These are phyloP conservation scores for Aleiodes alternator DNA, from an alignment of 2,888 invertebrate species.

Conservation along the genomic window DNA sequence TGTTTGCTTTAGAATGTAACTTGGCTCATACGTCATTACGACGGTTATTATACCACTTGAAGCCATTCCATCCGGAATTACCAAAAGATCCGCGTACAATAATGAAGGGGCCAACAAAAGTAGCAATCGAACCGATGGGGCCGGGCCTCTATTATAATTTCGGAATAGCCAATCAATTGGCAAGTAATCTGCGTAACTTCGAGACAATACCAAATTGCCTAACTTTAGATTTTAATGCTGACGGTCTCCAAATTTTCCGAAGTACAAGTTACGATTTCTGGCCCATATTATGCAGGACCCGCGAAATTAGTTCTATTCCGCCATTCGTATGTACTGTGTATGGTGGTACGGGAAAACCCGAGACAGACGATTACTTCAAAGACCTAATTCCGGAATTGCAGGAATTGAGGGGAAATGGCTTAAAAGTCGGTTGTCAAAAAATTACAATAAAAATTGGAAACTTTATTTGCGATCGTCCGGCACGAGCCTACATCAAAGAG, in stretches of 20 bases:
- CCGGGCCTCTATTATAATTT: background rate
- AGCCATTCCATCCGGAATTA: background rate
- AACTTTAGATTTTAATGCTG: slow-evolving; percentile 2
- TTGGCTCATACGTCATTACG: too few relatives aligned
- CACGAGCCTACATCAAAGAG: background rate
- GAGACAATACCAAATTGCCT: background rate
- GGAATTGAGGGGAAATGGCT: background rate
- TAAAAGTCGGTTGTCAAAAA: background rate
- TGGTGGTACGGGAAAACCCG: background rate
- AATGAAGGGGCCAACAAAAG: background rate
- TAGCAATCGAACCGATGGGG: background rate
- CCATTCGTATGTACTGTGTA: slow-evolving; percentile 1
- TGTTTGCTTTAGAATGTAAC: too few relatives aligned
- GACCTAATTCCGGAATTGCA: background rate
- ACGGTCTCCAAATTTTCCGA: background rate
- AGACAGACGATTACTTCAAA: background rate
- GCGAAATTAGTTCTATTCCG: background rate
- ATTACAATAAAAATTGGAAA: background rate
- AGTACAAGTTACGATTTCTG: background rate
- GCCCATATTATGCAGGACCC: background rate
- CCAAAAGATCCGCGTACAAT: slow-evolving; percentile 5
- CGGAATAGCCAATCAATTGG: background rate
- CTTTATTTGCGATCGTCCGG: slow-evolving; percentile 4
- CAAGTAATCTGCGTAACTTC: background rate
- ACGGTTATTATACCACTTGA: background rate